phyloP scores from a whole-genome alignment of 2,797 vertebrate species.

The Gallinago stenura region DNA sequence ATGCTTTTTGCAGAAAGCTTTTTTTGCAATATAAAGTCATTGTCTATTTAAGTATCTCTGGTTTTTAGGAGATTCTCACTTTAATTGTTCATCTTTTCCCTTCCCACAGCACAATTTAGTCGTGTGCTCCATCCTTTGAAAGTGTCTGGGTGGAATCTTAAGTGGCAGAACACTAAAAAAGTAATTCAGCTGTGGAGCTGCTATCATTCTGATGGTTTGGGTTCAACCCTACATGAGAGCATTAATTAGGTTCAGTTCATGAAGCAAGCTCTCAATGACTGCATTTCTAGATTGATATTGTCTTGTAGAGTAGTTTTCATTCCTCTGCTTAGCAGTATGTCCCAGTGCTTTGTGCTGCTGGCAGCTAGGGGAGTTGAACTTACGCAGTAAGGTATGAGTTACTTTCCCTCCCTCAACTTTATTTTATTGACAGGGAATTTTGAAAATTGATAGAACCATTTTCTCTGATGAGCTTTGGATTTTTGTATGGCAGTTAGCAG shows the following conservation, averaged over 20 bases:
- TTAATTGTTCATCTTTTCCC: constrained; percentile 29
- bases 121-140: neutral
- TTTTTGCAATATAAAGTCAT: neutral
- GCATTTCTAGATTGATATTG: constrained; percentile 41
- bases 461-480: neutral
- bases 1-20: neutral
- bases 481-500: constrained; percentile 10
- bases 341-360: neutral
- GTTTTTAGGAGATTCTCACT: neutral
- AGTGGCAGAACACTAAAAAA: constrained; percentile 33
- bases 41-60: constrained; percentile 18
- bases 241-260: constrained; percentile 69
- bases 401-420: neutral
- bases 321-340: constrained; percentile 2
- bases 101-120: neutral
- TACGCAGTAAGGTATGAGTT: neutral
- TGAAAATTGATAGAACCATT: neutral
- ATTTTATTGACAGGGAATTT: constrained; percentile 4
- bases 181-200: constrained; percentile 52
- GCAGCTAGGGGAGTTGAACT: constrained; percentile 2
- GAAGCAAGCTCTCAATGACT: constrained; percentile 56
- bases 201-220: constrained; percentile 47
- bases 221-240: constrained; percentile 43
- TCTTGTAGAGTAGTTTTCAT: constrained; percentile 39
- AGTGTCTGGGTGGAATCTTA: constrained; percentile 59